Evolutionary conservation across 2,113 vertebrate genomes (phyloP).

Genomic region (Sinosuthora webbiana): DNA sequence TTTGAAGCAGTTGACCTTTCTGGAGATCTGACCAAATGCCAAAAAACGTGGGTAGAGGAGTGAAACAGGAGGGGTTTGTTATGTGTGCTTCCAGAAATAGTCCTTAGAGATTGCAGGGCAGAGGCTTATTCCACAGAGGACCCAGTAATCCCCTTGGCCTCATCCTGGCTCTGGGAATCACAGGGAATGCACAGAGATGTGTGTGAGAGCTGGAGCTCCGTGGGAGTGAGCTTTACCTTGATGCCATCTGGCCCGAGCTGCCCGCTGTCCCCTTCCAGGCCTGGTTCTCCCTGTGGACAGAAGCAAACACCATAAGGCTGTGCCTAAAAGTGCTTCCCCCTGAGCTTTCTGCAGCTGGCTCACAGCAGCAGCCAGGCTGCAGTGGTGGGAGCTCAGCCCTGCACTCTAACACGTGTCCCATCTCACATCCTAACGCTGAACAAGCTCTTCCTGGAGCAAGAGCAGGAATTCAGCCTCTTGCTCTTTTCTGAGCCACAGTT

Average conservation of each 20-base stretch:
- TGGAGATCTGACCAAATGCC: constrained; percentile 23
- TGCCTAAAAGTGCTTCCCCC: background rate
- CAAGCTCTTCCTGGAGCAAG: background rate
- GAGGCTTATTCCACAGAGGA: background rate
- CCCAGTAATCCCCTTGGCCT: background rate
- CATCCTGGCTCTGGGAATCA: background rate
- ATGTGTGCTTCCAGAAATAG: background rate
- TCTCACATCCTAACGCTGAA: background rate
- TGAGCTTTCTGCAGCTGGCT: background rate
- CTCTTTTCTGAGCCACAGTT: background rate
- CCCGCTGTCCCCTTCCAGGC: constrained; percentile 88
- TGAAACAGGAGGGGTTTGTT: constrained; percentile 9
- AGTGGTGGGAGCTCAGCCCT: background rate
- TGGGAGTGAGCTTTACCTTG: constrained; percentile 70
- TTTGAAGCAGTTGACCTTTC: constrained; percentile 37
- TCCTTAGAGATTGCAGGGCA: background rate
- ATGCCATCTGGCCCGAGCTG: constrained; percentile 80
- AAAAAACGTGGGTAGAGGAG: constrained; percentile 32
- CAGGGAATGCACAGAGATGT: rapidly evolving
- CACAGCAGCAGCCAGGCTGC: background rate
- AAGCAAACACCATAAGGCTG: background rate
- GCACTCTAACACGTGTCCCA: background rate
- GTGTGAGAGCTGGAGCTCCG: background rate
- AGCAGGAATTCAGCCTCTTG: background rate
- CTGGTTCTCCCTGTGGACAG: constrained; percentile 83